Conservation (phyloP, 2,888 invertebrate genomes). For the Agonum fuliginosum region DNA sequence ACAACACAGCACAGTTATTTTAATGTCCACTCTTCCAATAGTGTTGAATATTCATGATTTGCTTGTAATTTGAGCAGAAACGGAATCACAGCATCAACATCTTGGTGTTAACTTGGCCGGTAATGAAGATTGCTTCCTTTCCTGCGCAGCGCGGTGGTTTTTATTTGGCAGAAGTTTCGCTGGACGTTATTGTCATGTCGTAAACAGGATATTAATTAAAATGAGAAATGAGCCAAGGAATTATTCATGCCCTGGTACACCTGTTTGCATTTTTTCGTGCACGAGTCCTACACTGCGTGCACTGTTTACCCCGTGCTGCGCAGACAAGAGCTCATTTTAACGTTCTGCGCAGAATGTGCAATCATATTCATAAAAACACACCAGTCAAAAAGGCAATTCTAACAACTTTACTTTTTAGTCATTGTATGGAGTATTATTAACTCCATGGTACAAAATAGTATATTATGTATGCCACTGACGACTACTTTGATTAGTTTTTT, state of each 20-base stretch:
- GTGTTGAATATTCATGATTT: neutral
- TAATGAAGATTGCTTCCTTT: slow-evolving; percentile 29
- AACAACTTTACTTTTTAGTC: no score
- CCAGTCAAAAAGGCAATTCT: no score
- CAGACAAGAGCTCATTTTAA: neutral
- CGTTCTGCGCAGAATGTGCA: neutral
- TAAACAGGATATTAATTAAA: slow-evolving; percentile 61
- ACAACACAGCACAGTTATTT: neutral
- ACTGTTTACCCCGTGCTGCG: slow-evolving; percentile 32
- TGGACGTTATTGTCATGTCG: slow-evolving; percentile 52
- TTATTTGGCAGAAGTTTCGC: neutral
- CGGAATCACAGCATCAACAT: slow-evolving; percentile 10
- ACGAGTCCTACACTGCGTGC: slow-evolving; percentile 36
- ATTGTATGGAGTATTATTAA: no score
- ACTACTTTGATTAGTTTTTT: no score
- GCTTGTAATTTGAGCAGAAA: neutral
- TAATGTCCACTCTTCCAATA: neutral
- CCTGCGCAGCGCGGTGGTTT: slow-evolving; percentile 10
- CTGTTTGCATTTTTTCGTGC: slow-evolving; percentile 53
- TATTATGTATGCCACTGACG: no score
- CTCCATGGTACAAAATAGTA: no score
- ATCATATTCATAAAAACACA: no score
- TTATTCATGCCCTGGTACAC: slow-evolving; percentile 59
- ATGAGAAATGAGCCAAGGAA: slow-evolving; percentile 57
- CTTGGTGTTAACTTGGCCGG: slow-evolving; percentile 4